Base-by-base conservation (phyloP, 1,140 invertebrate genomes). In the Nymphalis io region DNA sequence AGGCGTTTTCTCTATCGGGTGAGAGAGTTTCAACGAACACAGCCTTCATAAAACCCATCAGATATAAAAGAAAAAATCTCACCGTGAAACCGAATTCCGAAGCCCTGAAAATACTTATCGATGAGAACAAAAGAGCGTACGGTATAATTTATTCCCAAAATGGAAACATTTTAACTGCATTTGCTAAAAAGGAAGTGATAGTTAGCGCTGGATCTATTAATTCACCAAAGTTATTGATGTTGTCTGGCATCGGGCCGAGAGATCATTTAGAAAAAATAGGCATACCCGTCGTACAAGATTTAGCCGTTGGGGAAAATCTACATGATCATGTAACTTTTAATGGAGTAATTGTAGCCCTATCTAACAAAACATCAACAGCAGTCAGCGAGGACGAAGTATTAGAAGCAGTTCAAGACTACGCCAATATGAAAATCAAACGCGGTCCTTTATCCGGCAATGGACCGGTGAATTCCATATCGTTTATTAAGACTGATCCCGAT, bases 1-100 rank as follows among this genome's bases (percentile, higher is more conserved):
- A 95, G 73, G 88, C 92, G 2, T 93, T 94, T 0, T 83, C 92
- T 0, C 72, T 87, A 21, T 80, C 93, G 60, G 96, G 96, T 1
- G 87, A 91, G 59, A 92, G 96, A 42, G 93, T 94, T 64, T 96
- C 95, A 66, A 94, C 95, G 0, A 95, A 96, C 65, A 92, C 87
- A n/a, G 96, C 95, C 0, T 97, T 95, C 83, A 93, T 97, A 12
- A 87, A 93, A 72, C 95, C 96, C 0, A 94, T 95, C n/a, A 85
- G 95, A 44, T 84, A 93, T 27, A 94, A 94, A 68, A 84, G 96
- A 12, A 81, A 80, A 1, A 98, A 98, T 84, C 88, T 98, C 11
- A 93, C 92, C 48, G 92, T 97, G 0, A 89, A 94, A 72, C 95
- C 94, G 0, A 92, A 95, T 55, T 93, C 96, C 0, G 93, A 95